These are phyloP conservation scores for Gallinago paraguaiae DNA, from an alignment of 2,113 vertebrate species.

Conservation along the genomic window DNA sequence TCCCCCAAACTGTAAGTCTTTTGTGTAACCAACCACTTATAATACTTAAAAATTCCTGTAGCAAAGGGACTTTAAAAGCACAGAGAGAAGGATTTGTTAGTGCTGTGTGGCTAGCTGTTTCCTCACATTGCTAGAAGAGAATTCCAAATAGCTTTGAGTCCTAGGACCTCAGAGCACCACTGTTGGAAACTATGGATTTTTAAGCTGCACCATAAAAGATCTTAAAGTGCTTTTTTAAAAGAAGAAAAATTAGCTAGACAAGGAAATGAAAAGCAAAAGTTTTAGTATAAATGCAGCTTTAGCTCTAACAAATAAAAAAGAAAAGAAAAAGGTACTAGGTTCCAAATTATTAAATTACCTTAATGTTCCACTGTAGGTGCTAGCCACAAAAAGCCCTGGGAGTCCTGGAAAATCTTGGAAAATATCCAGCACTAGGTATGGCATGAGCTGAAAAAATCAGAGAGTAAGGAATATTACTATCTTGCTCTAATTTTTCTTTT, in stretches of 20 bases:
- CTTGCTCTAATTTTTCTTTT: not conserved
- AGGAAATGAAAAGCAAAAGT: not conserved
- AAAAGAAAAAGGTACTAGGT: not conserved
- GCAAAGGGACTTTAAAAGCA: not conserved
- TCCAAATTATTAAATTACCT: constrained; percentile 79
- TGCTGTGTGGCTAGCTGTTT: not conserved
- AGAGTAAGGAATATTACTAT: constrained; percentile 1
- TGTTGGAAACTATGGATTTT: not conserved
- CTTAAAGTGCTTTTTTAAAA: not conserved
- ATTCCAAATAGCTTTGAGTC: not conserved
- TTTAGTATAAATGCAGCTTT: not conserved
- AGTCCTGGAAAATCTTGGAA: constrained; percentile 86
- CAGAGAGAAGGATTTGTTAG: not conserved
- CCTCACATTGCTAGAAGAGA: not conserved
- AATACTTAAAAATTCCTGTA: not conserved
- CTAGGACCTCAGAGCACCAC: not conserved
- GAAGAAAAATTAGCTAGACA: not conserved
- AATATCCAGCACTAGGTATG: constrained; percentile 94
- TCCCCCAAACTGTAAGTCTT: not conserved
- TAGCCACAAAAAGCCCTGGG: constrained; percentile 94
- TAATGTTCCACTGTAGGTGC: constrained; percentile 94
- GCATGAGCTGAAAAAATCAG: constrained; percentile 85
- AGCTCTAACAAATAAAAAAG: not conserved
- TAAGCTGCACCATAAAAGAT: not conserved
- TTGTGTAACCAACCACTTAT: not conserved